Conservation (phyloP, 2,797 vertebrate genomes). For the Oceanodroma leucorhoa region DNA sequence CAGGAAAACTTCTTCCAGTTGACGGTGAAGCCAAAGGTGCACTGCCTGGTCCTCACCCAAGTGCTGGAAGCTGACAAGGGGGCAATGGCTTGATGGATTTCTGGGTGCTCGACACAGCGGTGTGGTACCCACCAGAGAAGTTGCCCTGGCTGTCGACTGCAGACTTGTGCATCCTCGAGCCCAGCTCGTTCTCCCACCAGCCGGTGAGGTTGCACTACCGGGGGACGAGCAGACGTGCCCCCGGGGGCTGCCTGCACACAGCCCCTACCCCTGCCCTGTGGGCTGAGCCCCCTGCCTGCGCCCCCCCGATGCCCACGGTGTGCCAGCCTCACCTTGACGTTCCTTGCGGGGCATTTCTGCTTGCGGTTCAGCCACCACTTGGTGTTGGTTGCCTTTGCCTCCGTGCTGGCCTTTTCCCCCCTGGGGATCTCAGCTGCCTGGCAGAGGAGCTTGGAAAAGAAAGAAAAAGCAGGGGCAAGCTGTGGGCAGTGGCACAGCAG, state of each 20-base stretch:
- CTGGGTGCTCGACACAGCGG: rapidly evolving
- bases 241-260: background rate
- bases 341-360: background rate
- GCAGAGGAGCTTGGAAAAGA: background rate
- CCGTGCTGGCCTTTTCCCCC: rapidly evolving
- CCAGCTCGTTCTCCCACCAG: background rate
- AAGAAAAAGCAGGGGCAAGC: background rate
- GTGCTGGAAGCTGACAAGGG: background rate
- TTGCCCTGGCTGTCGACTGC: rapidly evolving
- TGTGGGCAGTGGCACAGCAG: background rate
- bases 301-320: rapidly evolving
- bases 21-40: background rate
- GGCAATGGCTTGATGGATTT: background rate
- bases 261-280: rapidly evolving
- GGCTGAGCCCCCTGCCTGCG: background rate
- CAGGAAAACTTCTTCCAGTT: background rate
- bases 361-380: rapidly evolving
- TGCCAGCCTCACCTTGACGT: background rate
- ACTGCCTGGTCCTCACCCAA: background rate
- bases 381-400: background rate
- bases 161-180: background rate
- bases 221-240: rapidly evolving
- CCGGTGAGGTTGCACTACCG: background rate
- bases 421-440: rapidly evolving
- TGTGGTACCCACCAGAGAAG: background rate